phyloP scores from a whole-genome alignment of 2,797 vertebrate genomes.

The Phalanger gymnotis region DNA sequence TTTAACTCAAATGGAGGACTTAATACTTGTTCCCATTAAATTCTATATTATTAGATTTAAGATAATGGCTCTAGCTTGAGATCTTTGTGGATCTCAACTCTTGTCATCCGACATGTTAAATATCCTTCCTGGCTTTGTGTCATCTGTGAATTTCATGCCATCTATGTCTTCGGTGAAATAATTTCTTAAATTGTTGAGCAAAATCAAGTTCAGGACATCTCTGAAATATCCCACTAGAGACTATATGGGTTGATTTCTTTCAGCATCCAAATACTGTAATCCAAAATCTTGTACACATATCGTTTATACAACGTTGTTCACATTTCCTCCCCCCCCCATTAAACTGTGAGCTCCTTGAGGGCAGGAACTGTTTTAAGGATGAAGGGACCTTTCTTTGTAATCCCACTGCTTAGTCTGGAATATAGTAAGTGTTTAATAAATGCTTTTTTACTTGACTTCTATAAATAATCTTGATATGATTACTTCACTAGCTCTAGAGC shows the following conservation, averaged over 20 bases:
- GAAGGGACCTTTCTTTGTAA: background rate
- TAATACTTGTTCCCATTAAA: background rate
- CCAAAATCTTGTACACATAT: too few relatives aligned
- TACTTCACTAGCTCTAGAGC: background rate
- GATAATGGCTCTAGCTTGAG: background rate
- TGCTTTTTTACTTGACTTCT: background rate
- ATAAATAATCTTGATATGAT: background rate
- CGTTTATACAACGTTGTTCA: background rate
- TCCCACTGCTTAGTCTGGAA: background rate
- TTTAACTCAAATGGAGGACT: background rate
- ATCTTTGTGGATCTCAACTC: background rate
- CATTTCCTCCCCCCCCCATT: background rate
- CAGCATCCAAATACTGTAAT: background rate
- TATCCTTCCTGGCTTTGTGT: background rate
- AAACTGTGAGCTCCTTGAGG: background rate
- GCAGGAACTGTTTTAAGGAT: background rate
- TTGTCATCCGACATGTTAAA: background rate
- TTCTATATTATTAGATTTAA: background rate
- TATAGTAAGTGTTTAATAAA: background rate
- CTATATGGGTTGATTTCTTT: background rate
- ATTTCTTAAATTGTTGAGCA: background rate
- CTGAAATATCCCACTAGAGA: background rate
- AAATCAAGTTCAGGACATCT: background rate
- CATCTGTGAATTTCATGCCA: background rate
- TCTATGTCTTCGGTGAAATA: background rate